phyloP scores from a whole-genome alignment of 2,888 invertebrate genomes.

The Ligdia adustata region DNA sequence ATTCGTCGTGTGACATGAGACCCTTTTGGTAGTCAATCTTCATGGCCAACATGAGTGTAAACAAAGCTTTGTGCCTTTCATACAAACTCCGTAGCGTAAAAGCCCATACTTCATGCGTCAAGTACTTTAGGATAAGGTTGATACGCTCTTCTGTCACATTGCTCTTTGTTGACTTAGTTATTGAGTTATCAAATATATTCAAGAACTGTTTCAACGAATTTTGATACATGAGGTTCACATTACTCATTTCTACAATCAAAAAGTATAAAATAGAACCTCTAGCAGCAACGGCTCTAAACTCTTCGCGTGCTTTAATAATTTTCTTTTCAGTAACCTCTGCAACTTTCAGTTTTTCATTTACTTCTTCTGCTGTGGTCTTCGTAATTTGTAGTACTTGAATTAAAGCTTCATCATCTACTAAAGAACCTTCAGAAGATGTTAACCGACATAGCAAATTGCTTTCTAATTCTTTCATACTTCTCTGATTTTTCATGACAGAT shows the following conservation, averaged over 20 bases:
- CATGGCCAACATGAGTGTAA: conserved; percentile 96
- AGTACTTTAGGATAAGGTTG: conserved; percentile 92
- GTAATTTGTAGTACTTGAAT: conserved; percentile 95
- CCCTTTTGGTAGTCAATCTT: conserved; percentile 96
- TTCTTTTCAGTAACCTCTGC: conserved; percentile 97
- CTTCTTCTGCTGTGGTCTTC: conserved; percentile 96
- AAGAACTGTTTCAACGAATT: conserved; percentile 97
- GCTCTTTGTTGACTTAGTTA: conserved; percentile 94
- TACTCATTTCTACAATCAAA: conserved; percentile 98
- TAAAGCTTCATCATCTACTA: conserved; percentile 97
- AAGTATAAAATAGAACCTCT: conserved; percentile 98
- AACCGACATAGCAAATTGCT: conserved; percentile 95
- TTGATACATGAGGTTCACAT: conserved; percentile 98
- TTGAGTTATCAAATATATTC: conserved; percentile 96
- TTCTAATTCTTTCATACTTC: conserved; percentile 97
- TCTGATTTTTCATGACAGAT: conserved; percentile 97
- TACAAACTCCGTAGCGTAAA: conserved; percentile 97
- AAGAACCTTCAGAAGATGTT: conserved; percentile 95
- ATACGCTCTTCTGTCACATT: conserved; percentile 94
- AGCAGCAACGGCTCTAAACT: conserved; percentile 97
- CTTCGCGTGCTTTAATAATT: conserved; percentile 96
- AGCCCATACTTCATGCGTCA: conserved; percentile 96
- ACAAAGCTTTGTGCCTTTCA: conserved; percentile 95
- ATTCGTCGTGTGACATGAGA: conserved; percentile 94
- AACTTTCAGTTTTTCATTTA: conserved; percentile 95